Percentiles rank a stretch among this genome's conserved stretches.
phyloP scores from a whole-genome alignment of 2,888 invertebrate species.

The Tipula unca region DNA sequence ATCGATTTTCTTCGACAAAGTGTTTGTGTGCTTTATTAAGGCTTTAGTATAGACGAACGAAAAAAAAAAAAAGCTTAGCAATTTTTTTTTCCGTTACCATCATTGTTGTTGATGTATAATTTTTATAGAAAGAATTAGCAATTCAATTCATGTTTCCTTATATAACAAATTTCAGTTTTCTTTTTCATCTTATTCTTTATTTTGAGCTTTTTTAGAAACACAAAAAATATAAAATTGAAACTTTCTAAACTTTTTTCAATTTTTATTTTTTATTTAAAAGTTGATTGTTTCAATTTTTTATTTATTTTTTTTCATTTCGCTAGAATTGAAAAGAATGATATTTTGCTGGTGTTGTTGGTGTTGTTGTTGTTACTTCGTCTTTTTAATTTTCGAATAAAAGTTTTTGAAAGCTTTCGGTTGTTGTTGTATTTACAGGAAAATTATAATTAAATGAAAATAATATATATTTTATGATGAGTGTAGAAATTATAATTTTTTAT shows the following conservation, averaged over 20 bases:
- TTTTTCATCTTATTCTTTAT: background rate
- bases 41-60: background rate
- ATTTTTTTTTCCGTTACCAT: background rate
- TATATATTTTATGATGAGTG: background rate
- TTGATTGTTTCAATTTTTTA: background rate
- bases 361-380: background rate
- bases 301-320: background rate
- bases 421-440: background rate
- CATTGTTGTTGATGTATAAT: background rate
- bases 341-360: background rate
- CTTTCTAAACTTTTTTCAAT: conserved; percentile 8
- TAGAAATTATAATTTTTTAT: background rate
- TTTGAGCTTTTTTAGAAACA: conserved; percentile 8
- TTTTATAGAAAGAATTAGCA: background rate
- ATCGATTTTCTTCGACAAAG: background rate
- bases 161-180: background rate
- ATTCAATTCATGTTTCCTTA: conserved; percentile 14
- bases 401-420: background rate
- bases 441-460: background rate
- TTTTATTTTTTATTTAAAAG: background rate
- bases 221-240: background rate
- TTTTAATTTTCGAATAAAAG: background rate
- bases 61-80: background rate
- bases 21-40: no score
- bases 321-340: background rate